Evolutionary conservation across 2,888 invertebrate genomes (phyloP).

Genomic region (Zele albiditarsus): DNA sequence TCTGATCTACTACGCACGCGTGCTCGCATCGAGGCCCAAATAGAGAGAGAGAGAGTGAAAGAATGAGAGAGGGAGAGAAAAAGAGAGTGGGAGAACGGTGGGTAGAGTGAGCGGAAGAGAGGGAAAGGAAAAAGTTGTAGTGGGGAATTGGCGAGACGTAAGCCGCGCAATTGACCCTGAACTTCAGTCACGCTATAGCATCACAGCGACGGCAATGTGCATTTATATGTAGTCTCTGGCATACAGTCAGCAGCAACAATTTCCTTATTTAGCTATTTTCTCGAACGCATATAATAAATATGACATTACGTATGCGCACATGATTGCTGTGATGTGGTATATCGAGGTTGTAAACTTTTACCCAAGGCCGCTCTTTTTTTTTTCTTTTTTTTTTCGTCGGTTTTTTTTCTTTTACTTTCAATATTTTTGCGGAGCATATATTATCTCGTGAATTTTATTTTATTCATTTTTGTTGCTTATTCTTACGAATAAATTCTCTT

Average conservation of each 20-base stretch:
- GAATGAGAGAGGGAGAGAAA: constrained; percentile 63
- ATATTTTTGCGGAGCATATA: neutral
- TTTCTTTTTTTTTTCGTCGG: neutral
- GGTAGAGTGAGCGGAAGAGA: constrained; percentile 61
- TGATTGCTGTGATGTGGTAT: constrained; percentile 50
- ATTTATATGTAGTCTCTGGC: constrained; percentile 22
- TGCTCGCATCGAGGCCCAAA: constrained; percentile 65
- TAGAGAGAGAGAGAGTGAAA: constrained; percentile 63
- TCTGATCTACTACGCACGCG: constrained; percentile 52
- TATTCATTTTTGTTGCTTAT: no score
- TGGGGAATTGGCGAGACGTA: constrained; percentile 52
- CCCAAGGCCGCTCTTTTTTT: constrained; percentile 55
- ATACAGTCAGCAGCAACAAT: constrained; percentile 56
- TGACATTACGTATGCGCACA: constrained; percentile 61
- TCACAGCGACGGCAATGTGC: constrained; percentile 38
- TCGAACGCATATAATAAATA: constrained; percentile 55
- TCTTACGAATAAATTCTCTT: no score
- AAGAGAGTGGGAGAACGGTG: constrained; percentile 52
- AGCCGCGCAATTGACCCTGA: constrained; percentile 67
- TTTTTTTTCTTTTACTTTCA: neutral
- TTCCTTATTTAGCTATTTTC: constrained; percentile 70
- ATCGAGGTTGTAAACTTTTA: constrained; percentile 58
- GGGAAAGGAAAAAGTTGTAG: constrained; percentile 51
- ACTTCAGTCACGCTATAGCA: constrained; percentile 61
- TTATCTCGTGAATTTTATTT: no score